Conservation (phyloP, 2,888 invertebrate species). For the Spisula subtruncata region DNA sequence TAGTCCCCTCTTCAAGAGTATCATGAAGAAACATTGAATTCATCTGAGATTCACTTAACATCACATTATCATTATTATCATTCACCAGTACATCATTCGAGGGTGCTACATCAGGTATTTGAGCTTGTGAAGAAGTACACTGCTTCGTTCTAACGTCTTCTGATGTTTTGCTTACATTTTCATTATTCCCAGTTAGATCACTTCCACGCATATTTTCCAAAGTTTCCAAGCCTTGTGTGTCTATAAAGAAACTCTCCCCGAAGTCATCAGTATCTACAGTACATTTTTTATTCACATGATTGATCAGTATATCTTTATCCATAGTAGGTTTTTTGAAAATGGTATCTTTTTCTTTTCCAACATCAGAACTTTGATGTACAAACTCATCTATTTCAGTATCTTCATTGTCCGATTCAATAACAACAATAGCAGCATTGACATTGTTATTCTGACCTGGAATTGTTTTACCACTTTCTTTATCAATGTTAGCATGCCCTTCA, state of each 20-base stretch:
- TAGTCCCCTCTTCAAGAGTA: neutral
- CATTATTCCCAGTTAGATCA: neutral
- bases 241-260: constrained; percentile 81
- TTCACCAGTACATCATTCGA: neutral
- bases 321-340: neutral
- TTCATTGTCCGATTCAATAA: neutral
- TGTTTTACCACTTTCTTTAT: neutral
- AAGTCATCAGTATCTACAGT: constrained; percentile 61
- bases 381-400: neutral
- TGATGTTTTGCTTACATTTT: neutral
- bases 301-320: neutral
- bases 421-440: neutral
- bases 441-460: neutral
- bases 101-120: too few species aligned
- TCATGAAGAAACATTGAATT: neutral
- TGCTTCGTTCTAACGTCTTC: neutral
- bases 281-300: neutral
- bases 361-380: neutral
- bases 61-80: neutral
- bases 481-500: neutral
- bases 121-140: neutral
- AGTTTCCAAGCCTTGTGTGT: constrained; percentile 77
- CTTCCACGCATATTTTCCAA: constrained; percentile 30
- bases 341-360: neutral
- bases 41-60: neutral